Evolutionary conservation across 2,113 vertebrate species (phyloP), one percentile per base, ranked within the genome.

Genomic region (Ochotona princeps): DNA sequence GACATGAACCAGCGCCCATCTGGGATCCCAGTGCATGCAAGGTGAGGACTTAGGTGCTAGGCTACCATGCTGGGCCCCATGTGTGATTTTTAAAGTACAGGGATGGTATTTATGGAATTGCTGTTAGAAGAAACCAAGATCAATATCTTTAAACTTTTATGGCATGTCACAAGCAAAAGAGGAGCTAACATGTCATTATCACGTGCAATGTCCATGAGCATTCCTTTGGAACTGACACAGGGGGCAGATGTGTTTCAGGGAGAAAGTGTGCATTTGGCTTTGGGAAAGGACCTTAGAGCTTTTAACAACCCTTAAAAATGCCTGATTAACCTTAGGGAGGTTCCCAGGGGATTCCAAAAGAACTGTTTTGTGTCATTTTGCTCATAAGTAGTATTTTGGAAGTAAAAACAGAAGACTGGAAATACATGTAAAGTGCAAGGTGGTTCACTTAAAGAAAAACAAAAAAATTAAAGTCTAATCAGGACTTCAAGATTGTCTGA

Each of bases 231-330:
- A 63, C 54, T 87, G 89, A 92, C 14, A 20, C 13, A 66, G 75
- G 67, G 49, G 63, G 47, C 35, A 72, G 66, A 81, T 70, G 51
- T 82, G 57, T 6, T 60, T 96, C 67, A 78, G 44, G 90, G 79
- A 87, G 82, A 91, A 74, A 83, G 66, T 74, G 13, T 57, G 8
- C 32, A 26, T 85, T 90, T 91, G 60, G 54, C 83, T 93, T 90
- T 89, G 74, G 49, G 81, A 5, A 57, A 90, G 90, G 69, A 26
- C 66, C 61, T 79, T 28, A 57, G 32, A 88, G 57, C 18, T 79
- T 90, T 89, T 69, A 84, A 69, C 18, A 66, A 63, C n/a, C 70
- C 51, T 93, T 84, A 80, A 74, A 63, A 90, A 74, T 74, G 75
- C 23, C 44, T 66, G 18, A 65, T 86, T 93, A 93, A 87, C 82